Base-by-base conservation (phyloP, 2,888 invertebrate genomes). In the Spilarctia lutea region DNA sequence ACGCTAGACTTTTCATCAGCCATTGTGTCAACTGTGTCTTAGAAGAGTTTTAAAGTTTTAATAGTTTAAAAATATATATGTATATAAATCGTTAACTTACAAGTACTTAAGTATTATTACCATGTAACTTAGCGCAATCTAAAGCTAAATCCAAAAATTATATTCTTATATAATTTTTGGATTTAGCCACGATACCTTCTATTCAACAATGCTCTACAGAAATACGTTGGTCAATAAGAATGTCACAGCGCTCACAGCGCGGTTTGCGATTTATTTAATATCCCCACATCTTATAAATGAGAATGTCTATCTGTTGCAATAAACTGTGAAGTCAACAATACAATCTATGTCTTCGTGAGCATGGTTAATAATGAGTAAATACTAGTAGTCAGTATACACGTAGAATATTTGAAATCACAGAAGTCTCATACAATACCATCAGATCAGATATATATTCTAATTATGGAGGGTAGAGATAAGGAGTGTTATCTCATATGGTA, bases 231-330 rank as follows among this genome's bases (percentile, higher is more conserved):
- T 65, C 76, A 76, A 75, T 81, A 84, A 73, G 78, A 77, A 78
- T 77, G 69, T 74, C 73, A 68, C 24, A 45, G 24, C 24, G 66
- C 48, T 72, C 42, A 30, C 30, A 68, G 48, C 45, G 60, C 56
- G 45, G 63, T 68, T 3, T 48, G 45, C 18, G 75, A 79, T 79
- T 83, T 79, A 83, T 72, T 68, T 68, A 76, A 67, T 78, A 74
- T 74, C 73, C 72, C 10, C 33, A 48, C 65, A 73, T 75, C 33
- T 75, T 45, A 72, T 77, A 77, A 73, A 74, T 74, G 74, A 69
- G 69, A 74, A 73, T 73, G 63, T 72, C 35, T 71, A 27, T 71
- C 67, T 27, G 75, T 74, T 35, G 68, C 69, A 65, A 73, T 73
- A 68, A 73, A 69, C 52, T 68, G 69, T 35, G 42, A 65, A 69